A percentile compares a stretch with the other conserved stretches of the same genome.
phyloP scores from a whole-genome alignment of 2,888 invertebrate genomes.

The Aphodius granarius region DNA sequence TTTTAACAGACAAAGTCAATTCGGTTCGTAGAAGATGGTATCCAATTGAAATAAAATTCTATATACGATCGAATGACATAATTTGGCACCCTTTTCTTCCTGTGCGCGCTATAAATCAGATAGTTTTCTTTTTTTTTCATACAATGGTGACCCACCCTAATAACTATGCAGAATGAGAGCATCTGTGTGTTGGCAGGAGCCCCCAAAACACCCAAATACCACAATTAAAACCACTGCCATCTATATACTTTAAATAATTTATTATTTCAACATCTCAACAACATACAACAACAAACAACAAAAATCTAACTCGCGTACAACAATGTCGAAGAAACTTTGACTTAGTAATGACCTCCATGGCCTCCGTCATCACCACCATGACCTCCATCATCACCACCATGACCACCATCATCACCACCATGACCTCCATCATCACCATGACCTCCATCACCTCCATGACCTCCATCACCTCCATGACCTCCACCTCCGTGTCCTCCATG shows the following conservation, averaged over 20 bases:
- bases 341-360: conserved; percentile 21
- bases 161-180: neutral
- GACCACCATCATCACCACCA: conserved; percentile 4
- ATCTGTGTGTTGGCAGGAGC: too few relatives aligned
- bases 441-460: conserved; percentile 10
- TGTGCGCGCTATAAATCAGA: too few relatives aligned
- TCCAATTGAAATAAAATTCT: too few relatives aligned
- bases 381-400: conserved; percentile 1
- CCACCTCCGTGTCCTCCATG: conserved; percentile 46
- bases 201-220: too few relatives aligned
- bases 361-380: conserved; percentile 20
- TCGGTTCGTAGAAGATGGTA: neutral
- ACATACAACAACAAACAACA: conserved; percentile 14
- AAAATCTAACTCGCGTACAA: neutral
- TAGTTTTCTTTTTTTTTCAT: too few relatives aligned
- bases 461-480: neutral
- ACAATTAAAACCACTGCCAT: neutral
- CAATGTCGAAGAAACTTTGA: conserved; percentile 10
- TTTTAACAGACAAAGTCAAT: neutral
- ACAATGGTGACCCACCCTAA: too few relatives aligned
- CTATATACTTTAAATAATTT: conserved; percentile 6
- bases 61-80: too few relatives aligned
- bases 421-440: conserved; percentile 15
- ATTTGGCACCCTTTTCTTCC: too few relatives aligned
- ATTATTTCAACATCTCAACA: conserved; percentile 21